Base-by-base conservation (phyloP, 1,140 invertebrate species). In the Drosophila murphyi region DNA sequence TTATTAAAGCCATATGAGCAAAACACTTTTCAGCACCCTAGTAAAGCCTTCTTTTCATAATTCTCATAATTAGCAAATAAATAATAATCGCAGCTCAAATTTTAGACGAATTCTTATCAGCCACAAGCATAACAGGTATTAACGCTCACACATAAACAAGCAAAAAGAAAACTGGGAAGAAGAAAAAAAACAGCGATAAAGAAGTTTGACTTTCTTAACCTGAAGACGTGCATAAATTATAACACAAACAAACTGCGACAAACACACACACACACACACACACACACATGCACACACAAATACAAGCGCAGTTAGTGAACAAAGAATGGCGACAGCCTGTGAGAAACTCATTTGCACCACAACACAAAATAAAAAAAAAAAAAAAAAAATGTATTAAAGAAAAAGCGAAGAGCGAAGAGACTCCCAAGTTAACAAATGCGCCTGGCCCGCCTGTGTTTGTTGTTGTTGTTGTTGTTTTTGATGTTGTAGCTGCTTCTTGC, bases 161-260 rank as follows among this genome's bases (percentile, higher is more conserved):
- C 7, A 29, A 41, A 34, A 7, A 54, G 50, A 12, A 5, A 72
- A 34, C 63, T 60, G 55, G 43, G 8, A 41, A 41, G 8, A 39
- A 39, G 8, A 41, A 41, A 41, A 41, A 43, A 57, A 68, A 45
- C 64, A 57, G 59, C 59, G 63, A 59, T 72, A 73, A 68, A 67
- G 69, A 68, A 78, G 78, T 78, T 85, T 79, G 81, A 85, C 85
- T 90, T 90, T 89, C 86, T 89, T 89, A 89, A 85, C 86, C 85
- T 79, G 86, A 81, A 78, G 85, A 79, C 85, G 78, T 81, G 86
- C 85, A 89, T 89, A 89, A 85, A 85, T 89, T 90, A 90, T 79
- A 81, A 68, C 52, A 78, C 72, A 87, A 77, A 82, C 78, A 76
- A 76, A 61, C 35, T 29, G 41, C 35, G 12, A 63, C 59, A 65